Conservation (phyloP, 2,797 vertebrate species). For the Pteronotus mesoamericanus region DNA sequence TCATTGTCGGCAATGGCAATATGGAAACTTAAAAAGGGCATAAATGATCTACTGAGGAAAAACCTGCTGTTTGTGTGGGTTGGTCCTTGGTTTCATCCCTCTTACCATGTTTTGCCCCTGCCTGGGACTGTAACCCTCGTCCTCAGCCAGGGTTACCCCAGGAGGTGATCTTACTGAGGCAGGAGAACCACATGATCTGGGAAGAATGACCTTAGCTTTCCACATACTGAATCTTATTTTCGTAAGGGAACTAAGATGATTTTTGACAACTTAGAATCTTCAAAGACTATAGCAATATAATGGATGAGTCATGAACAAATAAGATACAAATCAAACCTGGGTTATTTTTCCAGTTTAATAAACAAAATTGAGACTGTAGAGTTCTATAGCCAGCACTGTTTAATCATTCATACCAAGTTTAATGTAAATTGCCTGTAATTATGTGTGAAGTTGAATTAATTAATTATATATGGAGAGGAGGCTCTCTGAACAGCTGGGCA, state of each 20-base stretch:
- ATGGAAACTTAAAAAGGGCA: background rate
- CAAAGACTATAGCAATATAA: background rate
- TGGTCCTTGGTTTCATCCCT: background rate
- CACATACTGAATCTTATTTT: background rate
- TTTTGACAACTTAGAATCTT: background rate
- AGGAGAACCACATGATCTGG: background rate
- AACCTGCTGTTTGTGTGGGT: background rate
- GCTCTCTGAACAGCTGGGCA: background rate
- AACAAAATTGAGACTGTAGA: background rate
- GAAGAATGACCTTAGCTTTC: background rate
- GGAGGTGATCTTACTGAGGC: background rate
- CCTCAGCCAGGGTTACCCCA: background rate
- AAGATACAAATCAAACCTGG: background rate
- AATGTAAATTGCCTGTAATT: constrained; percentile 50
- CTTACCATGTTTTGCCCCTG: background rate
- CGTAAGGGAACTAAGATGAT: background rate
- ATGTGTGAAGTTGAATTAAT: constrained; percentile 34
- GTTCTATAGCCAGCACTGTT: background rate
- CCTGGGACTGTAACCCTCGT: background rate
- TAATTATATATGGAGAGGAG: constrained; percentile 32
- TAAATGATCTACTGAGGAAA: background rate
- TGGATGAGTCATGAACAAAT: background rate
- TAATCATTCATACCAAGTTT: background rate
- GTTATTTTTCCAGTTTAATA: background rate
- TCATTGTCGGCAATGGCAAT: background rate